phyloP scores from a whole-genome alignment of 2,113 vertebrate species.

The Cyanocitta stelleri region DNA sequence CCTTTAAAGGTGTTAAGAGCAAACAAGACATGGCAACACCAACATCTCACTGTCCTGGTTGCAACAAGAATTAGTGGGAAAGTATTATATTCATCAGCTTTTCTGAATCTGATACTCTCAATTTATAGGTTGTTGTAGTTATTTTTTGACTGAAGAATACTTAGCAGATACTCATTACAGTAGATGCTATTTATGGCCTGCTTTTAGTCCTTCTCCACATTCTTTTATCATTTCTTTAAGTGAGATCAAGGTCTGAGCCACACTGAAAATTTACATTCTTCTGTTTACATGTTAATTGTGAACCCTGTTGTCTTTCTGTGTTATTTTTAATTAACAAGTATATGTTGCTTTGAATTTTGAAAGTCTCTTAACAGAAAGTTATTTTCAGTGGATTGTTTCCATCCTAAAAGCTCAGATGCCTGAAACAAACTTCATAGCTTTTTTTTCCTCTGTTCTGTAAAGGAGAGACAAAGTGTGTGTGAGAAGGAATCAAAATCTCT shows the following conservation, averaged over 20 bases:
- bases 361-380: not conserved
- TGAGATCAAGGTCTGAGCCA: not conserved
- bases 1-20: not conserved
- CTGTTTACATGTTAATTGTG: not conserved
- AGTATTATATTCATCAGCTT: not conserved
- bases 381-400: not conserved
- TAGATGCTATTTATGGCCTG: not conserved
- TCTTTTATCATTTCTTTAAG: not conserved
- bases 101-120: not conserved
- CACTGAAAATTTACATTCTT: not conserved
- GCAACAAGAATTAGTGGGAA: not conserved
- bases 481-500: slow-evolving; percentile 76
- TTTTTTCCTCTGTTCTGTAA: not conserved
- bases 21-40: not conserved
- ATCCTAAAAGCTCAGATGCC: not conserved
- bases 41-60: not conserved
- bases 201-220: not conserved
- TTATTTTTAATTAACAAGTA: not conserved
- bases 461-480: slow-evolving; percentile 70
- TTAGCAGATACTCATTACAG: not conserved
- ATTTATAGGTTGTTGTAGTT: not conserved
- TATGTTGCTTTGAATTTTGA: not conserved
- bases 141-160: not conserved
- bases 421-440: not conserved
- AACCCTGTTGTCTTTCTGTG: not conserved